Base-by-base conservation (phyloP, 2,797 vertebrate genomes). In the Eremophila alpestris region DNA sequence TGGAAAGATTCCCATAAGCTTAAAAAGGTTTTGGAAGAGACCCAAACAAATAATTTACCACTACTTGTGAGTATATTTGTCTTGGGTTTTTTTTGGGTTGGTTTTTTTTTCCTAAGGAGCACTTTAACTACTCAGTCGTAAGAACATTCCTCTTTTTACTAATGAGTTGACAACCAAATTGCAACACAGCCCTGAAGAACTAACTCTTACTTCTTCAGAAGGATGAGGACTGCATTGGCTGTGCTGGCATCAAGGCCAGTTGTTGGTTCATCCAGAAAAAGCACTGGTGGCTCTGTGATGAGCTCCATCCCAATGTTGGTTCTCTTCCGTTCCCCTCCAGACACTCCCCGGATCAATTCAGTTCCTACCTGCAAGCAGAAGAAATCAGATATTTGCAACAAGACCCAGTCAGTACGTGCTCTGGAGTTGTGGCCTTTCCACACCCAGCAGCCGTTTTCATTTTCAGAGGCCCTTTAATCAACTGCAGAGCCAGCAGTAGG, bases 291-390 rank as follows among this genome's bases (percentile, higher is more conserved):
- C 92, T 98, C 98, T 5, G 98, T 98, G 91, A 99, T 98, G 34
- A 98, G 98, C 95, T 99, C 98, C 98, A 98, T 98, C 22, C 98
- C 98, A 23, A 98, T 98, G 88, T 98, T 98, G 12, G 98, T 98
- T 94, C 98, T 97, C 95, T 99, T 99, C 96, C 98, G 98, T 90
- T 98, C 98, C 0, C 98, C 98, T 16, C 98, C 98, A 7, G 98
- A 98, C 85, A 99, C 93, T 9, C 98, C 98, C 5, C 98, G 97
- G 46, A 98, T 98, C 83, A 99, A 83, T 95, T 98, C 98, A 0
- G 98, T 98, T 84, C 98, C 98, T 34, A 98, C 98, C 98, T 99
- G 90, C 16, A 91, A 52, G 34, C 30, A 90, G 41, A 73, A 93
- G 32, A 75, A 56, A 87, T 75, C 8, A 38, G 38, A 2, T 60